Evolutionary conservation across 2,888 invertebrate genomes (phyloP).

Genomic region (Synanthedon formicaeformis): DNA sequence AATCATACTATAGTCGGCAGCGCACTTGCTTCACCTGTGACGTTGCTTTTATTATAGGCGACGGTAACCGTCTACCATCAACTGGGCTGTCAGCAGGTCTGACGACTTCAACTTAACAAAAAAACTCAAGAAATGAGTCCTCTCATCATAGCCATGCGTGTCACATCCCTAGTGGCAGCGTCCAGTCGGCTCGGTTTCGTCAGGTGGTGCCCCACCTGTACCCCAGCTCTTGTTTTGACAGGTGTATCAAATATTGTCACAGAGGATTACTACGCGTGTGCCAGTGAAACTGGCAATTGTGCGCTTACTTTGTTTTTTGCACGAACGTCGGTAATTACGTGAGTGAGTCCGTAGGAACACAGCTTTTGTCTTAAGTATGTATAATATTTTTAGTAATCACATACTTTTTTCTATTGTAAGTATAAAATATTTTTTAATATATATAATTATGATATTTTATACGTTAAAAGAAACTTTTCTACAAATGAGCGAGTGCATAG

Average conservation of each 20-base stretch:
- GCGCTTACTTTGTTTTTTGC: neutral
- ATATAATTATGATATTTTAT: too few species aligned
- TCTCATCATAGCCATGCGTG: neutral
- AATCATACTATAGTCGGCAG: too few species aligned
- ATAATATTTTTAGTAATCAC: neutral
- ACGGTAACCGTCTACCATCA: too few species aligned
- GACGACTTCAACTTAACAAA: too few species aligned
- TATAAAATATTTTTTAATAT: too few species aligned
- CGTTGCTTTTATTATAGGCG: too few species aligned
- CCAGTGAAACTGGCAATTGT: constrained; percentile 8
- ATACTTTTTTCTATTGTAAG: too few species aligned
- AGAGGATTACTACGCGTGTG: constrained; percentile 18
- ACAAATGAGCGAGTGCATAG: too few species aligned
- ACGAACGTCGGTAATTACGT: neutral
- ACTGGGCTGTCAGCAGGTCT: too few species aligned
- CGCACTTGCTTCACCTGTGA: too few species aligned
- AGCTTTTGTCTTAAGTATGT: neutral
- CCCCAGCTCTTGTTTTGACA: constrained; percentile 51
- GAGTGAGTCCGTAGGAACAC: neutral
- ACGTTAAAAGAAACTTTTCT: too few species aligned
- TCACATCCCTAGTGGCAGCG: neutral
- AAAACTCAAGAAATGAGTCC: neutral
- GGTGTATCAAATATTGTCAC: constrained; percentile 37
- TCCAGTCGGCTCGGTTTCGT: neutral
- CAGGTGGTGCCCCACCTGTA: constrained; percentile 58